These are phyloP conservation scores for Vidua chalybeata DNA, from an alignment of 2,113 vertebrate genomes.

Conservation along the genomic window DNA sequence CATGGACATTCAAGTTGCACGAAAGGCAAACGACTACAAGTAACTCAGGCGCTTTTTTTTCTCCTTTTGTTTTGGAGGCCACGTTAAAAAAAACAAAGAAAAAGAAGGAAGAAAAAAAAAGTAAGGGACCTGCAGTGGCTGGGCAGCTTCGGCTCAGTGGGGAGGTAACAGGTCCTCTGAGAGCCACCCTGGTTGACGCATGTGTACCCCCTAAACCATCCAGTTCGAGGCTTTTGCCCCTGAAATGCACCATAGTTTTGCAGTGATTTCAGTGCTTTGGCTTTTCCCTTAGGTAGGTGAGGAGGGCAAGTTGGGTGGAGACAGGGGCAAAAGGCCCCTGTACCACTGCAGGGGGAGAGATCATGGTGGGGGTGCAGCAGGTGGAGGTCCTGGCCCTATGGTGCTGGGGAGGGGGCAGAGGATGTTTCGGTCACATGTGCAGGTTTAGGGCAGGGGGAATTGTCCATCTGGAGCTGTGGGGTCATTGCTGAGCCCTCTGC, in stretches of 20 bases:
- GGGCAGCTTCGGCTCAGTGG: neutral
- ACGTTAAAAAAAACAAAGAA: constrained; percentile 28
- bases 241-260: neutral
- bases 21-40: constrained; percentile 49
- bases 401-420: neutral
- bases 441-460: neutral
- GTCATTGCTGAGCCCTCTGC: neutral
- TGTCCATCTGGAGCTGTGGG: neutral
- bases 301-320: neutral
- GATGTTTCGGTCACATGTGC: neutral
- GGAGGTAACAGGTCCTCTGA: constrained; percentile 6
- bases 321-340: neutral
- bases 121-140: neutral
- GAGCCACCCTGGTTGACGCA: neutral
- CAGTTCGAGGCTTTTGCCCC: neutral
- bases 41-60: constrained; percentile 50
- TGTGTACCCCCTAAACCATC: neutral
- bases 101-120: neutral
- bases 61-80: constrained; percentile 46
- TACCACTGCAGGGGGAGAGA: neutral
- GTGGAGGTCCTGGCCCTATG: accelerated
- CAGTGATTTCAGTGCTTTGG: neutral
- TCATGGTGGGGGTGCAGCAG: neutral
- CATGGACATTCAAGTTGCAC: constrained; percentile 57
- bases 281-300: constrained; percentile 1